Conservation (phyloP, 2,888 invertebrate species). For the Ectemnius lituratus region DNA sequence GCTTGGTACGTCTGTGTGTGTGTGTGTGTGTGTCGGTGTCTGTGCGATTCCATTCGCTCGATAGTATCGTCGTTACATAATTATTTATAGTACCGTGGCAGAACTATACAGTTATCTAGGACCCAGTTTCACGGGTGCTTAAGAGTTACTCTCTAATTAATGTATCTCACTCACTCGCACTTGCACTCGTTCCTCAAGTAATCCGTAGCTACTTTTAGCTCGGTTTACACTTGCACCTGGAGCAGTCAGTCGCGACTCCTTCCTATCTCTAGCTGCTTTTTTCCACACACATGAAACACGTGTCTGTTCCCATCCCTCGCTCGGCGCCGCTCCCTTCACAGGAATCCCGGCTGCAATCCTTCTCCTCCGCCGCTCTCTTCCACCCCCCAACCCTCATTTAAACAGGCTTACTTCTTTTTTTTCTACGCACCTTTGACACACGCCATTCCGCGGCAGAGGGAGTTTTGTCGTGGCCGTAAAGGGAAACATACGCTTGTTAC, state of each 20-base stretch:
- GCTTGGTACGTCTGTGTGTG: no score
- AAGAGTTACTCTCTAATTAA: conserved; percentile 33
- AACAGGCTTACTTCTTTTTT: not conserved
- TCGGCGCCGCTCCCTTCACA: no score
- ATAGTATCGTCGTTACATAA: conserved; percentile 74
- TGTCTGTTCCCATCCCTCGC: not conserved
- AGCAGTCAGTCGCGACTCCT: not conserved
- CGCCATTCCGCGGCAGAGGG: no score
- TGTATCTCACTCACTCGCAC: conserved; percentile 22
- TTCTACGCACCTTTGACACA: not conserved
- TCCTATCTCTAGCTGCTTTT: conserved; percentile 15
- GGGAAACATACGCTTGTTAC: conserved; percentile 38
- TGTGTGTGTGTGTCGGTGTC: no score
- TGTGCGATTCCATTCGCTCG: conserved; percentile 16
- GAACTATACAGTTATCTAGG: conserved; percentile 72
- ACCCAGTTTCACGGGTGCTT: conserved; percentile 67
- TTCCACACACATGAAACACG: not conserved
- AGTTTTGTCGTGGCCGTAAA: conserved; percentile 10
- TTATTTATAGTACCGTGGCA: conserved; percentile 73
- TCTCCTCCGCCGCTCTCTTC: not conserved
- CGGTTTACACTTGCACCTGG: not conserved
- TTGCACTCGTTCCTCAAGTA: not conserved
- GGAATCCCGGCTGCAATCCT: not conserved
- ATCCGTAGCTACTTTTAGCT: not conserved
- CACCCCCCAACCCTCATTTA: not conserved